A percentile compares a stretch with the other conserved stretches of the same genome.
Conservation (phyloP, 2,113 vertebrate species). For the Tauraco erythrolophus region DNA sequence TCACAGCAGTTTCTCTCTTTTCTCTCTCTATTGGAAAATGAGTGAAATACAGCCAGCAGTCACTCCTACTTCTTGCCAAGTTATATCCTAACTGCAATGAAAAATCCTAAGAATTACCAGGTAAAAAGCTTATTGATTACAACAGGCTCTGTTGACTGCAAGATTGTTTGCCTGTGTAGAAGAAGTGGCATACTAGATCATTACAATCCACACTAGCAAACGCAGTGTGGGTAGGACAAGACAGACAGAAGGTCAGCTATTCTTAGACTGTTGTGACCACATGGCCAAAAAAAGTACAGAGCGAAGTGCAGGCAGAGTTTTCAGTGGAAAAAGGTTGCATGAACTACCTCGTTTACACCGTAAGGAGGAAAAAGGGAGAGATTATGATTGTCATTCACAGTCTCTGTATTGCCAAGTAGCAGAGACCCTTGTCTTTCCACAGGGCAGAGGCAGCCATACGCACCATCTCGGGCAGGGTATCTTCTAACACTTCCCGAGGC, state of each 20-base stretch:
- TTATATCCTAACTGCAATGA: background rate
- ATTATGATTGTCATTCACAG: background rate
- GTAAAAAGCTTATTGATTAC: background rate
- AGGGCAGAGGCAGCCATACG: background rate
- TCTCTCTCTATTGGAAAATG: background rate
- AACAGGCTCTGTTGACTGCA: background rate
- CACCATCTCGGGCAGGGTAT: background rate
- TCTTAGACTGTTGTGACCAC: background rate
- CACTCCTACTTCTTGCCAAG: background rate
- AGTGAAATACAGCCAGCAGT: background rate
- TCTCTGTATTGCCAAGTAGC: background rate
- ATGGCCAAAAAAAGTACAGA: accelerated
- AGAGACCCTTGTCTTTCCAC: background rate
- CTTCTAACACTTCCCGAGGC: background rate
- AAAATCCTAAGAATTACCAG: background rate
- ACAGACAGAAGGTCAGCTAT: background rate
- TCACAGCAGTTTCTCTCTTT: background rate
- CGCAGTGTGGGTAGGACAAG: background rate
- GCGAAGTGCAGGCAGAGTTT: background rate
- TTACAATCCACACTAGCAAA: background rate
- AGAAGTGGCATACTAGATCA: background rate
- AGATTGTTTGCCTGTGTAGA: background rate
- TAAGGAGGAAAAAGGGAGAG: background rate
- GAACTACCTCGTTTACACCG: background rate
- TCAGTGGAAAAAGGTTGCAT: background rate